phyloP scores from a whole-genome alignment of 2,113 vertebrate species.

The Ciconia maguari region DNA sequence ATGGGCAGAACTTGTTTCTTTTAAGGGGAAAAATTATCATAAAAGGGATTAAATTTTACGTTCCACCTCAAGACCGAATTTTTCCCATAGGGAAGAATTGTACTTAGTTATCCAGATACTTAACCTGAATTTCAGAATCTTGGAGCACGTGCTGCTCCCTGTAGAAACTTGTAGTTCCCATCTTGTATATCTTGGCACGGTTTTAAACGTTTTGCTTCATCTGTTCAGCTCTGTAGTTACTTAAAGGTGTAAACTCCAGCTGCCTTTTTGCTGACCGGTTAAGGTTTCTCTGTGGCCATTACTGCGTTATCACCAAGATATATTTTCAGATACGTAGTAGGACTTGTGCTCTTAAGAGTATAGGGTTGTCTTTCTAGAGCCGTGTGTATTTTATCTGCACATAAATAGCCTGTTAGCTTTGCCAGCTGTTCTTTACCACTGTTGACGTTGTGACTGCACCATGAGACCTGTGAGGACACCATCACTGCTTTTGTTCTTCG shows the following conservation, averaged over 20 bases:
- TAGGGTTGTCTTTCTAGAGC: not conserved
- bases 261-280: not conserved
- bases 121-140: not conserved
- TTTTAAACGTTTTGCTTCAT: not conserved
- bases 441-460: not conserved
- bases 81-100: not conserved
- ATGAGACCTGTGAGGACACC: not conserved
- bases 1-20: not conserved
- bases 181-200: not conserved
- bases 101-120: not conserved
- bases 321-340: not conserved
- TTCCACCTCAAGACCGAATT: not conserved
- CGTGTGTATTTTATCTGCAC: not conserved
- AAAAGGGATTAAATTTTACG: fast-evolving
- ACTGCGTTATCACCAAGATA: not conserved
- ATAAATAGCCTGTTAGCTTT: not conserved
- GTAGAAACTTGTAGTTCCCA: slow-evolving; percentile 7
- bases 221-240: not conserved
- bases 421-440: not conserved
- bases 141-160: not conserved
- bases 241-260: not conserved
- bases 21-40: not conserved
- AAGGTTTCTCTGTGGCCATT: not conserved
- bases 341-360: not conserved
- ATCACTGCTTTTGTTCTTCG: not conserved